Conservation (phyloP, 2,888 invertebrate genomes). For the Platerodrilus igneus region DNA sequence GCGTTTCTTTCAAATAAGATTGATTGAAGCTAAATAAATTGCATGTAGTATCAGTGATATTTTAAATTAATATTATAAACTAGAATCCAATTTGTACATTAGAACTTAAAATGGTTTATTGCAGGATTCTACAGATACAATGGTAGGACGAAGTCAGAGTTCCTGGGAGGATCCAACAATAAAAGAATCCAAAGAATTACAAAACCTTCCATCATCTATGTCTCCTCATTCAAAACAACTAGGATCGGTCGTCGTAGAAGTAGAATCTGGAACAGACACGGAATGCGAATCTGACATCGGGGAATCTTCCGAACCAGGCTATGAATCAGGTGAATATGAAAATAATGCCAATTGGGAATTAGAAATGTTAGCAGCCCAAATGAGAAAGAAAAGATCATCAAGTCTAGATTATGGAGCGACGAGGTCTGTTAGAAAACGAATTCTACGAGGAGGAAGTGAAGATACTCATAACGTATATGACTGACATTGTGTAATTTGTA, state of each 20-base stretch:
- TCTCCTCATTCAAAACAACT: conserved; percentile 19
- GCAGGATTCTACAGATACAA: conserved; percentile 44
- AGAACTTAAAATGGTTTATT: conserved; percentile 22
- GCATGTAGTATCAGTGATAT: no score
- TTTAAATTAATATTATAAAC: no score
- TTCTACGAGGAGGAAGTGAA: conserved; percentile 40
- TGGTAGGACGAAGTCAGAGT: conserved; percentile 48
- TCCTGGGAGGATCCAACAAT: conserved; percentile 72
- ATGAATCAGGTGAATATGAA: conserved; percentile 42
- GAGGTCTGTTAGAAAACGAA: conserved; percentile 35
- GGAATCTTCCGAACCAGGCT: conserved; percentile 41
- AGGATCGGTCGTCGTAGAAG: conserved; percentile 34
- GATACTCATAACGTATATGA: conserved; percentile 35
- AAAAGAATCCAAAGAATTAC: conserved; percentile 64
- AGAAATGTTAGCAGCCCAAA: conserved; percentile 45
- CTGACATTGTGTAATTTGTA: conserved; percentile 32
- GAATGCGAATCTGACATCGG: conserved; percentile 34
- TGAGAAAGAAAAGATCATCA: conserved; percentile 41
- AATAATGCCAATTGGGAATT: conserved; percentile 46
- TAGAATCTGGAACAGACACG: conserved; percentile 43
- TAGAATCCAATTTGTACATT: no score
- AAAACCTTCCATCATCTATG: conserved; percentile 54
- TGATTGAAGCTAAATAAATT: no score
- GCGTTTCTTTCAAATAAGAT: no score
- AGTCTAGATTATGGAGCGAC: conserved; percentile 42